phyloP scores from a whole-genome alignment of 2,113 vertebrate species.

The Irena cyanogastra region DNA sequence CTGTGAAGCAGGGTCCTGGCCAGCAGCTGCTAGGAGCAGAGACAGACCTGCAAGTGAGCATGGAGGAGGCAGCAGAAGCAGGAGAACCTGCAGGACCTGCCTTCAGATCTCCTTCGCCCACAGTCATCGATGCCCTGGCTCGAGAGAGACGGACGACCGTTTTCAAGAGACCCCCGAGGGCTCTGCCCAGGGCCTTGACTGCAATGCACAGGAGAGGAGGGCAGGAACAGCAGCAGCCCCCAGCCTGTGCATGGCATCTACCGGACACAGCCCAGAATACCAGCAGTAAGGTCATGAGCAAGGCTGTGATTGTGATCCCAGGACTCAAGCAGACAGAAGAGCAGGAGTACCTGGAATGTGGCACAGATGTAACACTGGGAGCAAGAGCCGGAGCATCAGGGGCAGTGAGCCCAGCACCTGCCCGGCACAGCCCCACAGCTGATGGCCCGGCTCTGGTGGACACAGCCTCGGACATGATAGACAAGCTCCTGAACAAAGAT shows the following conservation, averaged over 20 bases:
- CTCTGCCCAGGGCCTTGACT: neutral
- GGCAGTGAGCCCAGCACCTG: accelerated
- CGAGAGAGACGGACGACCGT: accelerated
- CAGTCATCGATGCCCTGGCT: neutral
- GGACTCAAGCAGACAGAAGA: neutral
- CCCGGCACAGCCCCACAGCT: accelerated
- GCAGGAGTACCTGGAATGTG: no score
- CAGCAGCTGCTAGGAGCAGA: neutral
- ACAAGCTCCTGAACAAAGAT: neutral
- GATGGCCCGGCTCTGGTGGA: neutral
- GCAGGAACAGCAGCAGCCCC: neutral
- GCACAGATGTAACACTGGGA: neutral
- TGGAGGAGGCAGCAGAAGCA: neutral
- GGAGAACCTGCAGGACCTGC: neutral
- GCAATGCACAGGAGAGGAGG: neutral
- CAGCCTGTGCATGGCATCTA: neutral
- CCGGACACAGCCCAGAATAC: accelerated
- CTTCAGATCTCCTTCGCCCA: neutral
- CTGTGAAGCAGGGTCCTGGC: neutral
- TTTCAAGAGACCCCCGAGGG: neutral
- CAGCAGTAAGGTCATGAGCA: neutral
- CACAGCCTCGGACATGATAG: neutral
- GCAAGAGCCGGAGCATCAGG: neutral
- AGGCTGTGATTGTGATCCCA: neutral
- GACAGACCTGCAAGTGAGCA: accelerated